A percentile compares a stretch with the other conserved stretches of the same genome.
Conservation (phyloP, 2,888 invertebrate species). For the Hypena proboscidalis region DNA sequence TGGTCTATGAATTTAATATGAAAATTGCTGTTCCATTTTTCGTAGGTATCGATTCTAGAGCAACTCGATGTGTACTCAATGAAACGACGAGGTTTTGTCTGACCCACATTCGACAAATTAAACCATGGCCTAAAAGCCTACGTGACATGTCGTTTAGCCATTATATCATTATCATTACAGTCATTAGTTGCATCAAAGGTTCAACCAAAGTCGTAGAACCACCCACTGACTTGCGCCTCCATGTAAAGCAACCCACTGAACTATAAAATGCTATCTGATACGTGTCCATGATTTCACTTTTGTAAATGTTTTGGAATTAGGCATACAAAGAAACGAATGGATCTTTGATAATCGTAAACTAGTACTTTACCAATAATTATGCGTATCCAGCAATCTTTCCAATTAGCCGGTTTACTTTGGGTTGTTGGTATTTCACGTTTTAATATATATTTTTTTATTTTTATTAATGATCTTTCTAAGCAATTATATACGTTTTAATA, state of each 20-base stretch:
- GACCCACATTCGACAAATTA: slow-evolving; percentile 58
- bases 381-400: not conserved
- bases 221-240: slow-evolving; percentile 36
- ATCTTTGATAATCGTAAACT: not conserved
- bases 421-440: slow-evolving; percentile 1
- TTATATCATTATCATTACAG: slow-evolving; percentile 35
- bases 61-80: slow-evolving; percentile 22
- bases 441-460: too few relatives aligned
- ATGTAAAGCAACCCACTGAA: slow-evolving; percentile 23
- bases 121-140: slow-evolving; percentile 62
- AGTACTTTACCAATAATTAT: slow-evolving; percentile 1
- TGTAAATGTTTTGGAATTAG: slow-evolving; percentile 1
- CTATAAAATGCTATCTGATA: slow-evolving; percentile 26
- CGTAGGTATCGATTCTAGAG: slow-evolving; percentile 22
- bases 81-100: slow-evolving; percentile 42
- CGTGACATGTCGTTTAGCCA: slow-evolving; percentile 56
- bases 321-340: not conserved
- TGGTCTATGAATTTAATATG: slow-evolving; percentile 24
- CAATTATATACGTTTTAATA: too few relatives aligned
- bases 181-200: slow-evolving; percentile 44
- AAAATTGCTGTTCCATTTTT: slow-evolving; percentile 30
- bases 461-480: too few relatives aligned
- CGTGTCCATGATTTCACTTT: slow-evolving; percentile 8
- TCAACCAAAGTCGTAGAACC: slow-evolving; percentile 31
- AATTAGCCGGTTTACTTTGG: slow-evolving; percentile 3